These are phyloP conservation scores for Camponotus vicinus DNA, from an alignment of 1,140 invertebrate species.

Conservation along the genomic window DNA sequence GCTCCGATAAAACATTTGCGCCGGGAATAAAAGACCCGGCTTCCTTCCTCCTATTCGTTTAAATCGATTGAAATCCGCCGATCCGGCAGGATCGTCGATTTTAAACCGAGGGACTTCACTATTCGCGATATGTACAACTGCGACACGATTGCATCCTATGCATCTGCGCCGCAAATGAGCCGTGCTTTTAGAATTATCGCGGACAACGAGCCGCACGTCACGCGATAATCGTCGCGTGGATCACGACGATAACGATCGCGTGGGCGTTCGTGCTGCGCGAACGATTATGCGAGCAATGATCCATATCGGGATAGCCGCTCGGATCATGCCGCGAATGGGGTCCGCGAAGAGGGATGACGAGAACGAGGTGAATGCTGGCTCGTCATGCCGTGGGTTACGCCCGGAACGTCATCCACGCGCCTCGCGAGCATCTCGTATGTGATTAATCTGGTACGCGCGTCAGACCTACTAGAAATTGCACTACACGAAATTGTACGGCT, in stretches of 20 bases:
- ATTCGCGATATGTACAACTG: neutral
- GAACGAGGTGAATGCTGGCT: conserved; percentile 53
- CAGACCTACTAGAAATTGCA: neutral
- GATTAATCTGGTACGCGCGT: conserved; percentile 9
- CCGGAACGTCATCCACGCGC: conserved; percentile 43
- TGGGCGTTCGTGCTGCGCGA: conserved; percentile 32
- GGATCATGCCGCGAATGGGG: conserved; percentile 8
- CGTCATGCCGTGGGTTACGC: conserved; percentile 27
- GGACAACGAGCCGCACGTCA: neutral
- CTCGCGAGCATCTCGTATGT: conserved; percentile 23
- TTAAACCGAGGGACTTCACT: neutral
- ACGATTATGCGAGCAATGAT: conserved; percentile 58
- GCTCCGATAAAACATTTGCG: conserved; percentile 3
- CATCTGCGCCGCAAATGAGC: conserved; percentile 8
- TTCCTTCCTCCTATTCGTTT: conserved; percentile 5
- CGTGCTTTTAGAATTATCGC: conserved; percentile 35
- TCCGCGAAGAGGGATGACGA: conserved; percentile 30
- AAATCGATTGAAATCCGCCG: neutral
- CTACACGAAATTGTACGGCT: neutral
- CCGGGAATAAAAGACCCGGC: conserved; percentile 2
- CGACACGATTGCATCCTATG: neutral
- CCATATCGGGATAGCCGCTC: neutral
- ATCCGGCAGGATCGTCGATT: conserved; percentile 17
- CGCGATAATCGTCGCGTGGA: conserved; percentile 17
- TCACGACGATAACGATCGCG: neutral